Evolutionary conservation across 2,113 vertebrate genomes (phyloP).

Genomic region (Tychaedon coryphoeus): DNA sequence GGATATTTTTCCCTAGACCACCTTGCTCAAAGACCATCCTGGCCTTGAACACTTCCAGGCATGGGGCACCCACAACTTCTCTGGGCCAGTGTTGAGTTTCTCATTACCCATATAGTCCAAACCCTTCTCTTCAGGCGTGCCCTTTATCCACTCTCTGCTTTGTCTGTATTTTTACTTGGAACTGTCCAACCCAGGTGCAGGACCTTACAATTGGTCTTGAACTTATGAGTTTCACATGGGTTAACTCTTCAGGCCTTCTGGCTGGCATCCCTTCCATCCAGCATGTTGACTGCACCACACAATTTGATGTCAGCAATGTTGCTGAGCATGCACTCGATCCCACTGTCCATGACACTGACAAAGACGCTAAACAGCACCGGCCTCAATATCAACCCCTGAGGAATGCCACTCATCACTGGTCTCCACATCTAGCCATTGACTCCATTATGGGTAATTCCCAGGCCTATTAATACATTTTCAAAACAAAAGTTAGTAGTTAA

Average conservation of each 20-base stretch:
- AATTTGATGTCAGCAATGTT: neutral
- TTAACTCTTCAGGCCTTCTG: neutral
- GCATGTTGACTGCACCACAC: accelerated
- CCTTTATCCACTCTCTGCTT: neutral
- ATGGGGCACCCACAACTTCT: neutral
- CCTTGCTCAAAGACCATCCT: neutral
- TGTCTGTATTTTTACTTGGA: neutral
- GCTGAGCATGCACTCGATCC: accelerated
- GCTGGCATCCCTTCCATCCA: neutral
- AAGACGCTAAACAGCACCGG: neutral
- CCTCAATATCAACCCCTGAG: neutral
- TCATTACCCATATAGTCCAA: neutral
- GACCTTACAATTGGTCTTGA: neutral
- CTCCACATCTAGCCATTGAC: neutral
- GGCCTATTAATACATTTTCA: neutral
- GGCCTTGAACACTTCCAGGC: neutral
- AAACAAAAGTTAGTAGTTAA: neutral
- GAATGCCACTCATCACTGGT: neutral
- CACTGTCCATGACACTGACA: accelerated
- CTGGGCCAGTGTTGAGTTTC: neutral
- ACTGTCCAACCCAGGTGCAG: too few relatives aligned
- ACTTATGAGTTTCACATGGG: neutral
- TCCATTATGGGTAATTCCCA: neutral
- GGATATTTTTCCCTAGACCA: neutral
- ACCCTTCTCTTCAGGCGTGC: neutral